Conservation (phyloP, 2,113 vertebrate species). For the Miniopterus natalensis region DNA sequence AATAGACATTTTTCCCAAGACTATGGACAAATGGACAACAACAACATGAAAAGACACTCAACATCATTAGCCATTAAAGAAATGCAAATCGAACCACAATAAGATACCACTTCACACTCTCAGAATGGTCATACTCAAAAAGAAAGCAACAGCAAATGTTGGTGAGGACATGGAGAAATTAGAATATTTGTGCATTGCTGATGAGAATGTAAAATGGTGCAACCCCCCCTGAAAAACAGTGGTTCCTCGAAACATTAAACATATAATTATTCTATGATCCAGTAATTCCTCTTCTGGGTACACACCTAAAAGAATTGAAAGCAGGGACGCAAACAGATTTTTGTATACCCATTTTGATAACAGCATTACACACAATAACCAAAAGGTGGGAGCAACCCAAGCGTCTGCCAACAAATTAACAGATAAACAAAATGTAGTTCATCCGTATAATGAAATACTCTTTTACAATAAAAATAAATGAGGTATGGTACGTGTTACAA, state of each 20-base stretch:
- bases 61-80: not conserved
- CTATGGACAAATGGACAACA: not conserved
- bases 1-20: not conserved
- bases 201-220: not conserved
- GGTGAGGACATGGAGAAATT: not conserved
- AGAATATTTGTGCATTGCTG: not conserved
- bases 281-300: not conserved
- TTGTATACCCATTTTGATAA: not conserved
- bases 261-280: not conserved
- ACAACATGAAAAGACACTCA: not conserved
- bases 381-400: not conserved
- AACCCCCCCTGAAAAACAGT: not conserved
- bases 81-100: slow-evolving; percentile 12
- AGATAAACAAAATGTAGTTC: not conserved
- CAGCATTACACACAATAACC: not conserved
- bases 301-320: slow-evolving; percentile 12
- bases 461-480: slow-evolving; percentile 8
- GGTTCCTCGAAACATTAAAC: not conserved
- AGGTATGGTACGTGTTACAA: not conserved
- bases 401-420: not conserved
- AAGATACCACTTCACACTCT: not conserved
- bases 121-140: not conserved
- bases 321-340: not conserved
- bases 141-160: not conserved
- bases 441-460: not conserved